Evolutionary conservation across 2,113 vertebrate species (phyloP).

Genomic region (Irena cyanogastra): DNA sequence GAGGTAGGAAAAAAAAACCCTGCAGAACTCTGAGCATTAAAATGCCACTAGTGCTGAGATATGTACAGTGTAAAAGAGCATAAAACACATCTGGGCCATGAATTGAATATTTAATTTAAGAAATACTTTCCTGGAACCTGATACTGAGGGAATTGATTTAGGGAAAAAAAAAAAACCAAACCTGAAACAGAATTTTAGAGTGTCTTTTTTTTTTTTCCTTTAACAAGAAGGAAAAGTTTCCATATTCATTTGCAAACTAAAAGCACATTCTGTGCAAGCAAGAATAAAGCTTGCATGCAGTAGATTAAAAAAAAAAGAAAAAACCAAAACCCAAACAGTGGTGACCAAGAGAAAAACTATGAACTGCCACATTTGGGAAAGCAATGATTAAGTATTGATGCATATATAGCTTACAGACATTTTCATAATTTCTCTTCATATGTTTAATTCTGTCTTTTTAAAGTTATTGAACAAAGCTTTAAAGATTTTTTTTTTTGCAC

Average conservation of each 20-base stretch:
- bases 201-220: neutral
- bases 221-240: neutral
- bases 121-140: neutral
- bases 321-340: no score
- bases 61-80: neutral
- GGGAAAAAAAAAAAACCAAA: neutral
- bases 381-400: neutral
- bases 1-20: neutral
- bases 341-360: neutral
- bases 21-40: neutral
- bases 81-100: neutral
- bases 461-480: neutral
- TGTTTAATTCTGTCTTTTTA: neutral
- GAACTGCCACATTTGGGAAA: neutral
- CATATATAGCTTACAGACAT: neutral
- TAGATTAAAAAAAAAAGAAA: neutral
- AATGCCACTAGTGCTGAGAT: neutral
- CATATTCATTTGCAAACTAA: neutral
- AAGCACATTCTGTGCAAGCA: neutral
- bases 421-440: neutral
- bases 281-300: neutral
- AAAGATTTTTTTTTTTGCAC: neutral
- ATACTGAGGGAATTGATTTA: neutral
- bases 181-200: neutral
- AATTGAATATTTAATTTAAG: neutral